Evolutionary conservation across 2,797 vertebrate species (phyloP), one percentile per base, ranked within the genome.

Genomic region (Sebastes iracundus): DNA sequence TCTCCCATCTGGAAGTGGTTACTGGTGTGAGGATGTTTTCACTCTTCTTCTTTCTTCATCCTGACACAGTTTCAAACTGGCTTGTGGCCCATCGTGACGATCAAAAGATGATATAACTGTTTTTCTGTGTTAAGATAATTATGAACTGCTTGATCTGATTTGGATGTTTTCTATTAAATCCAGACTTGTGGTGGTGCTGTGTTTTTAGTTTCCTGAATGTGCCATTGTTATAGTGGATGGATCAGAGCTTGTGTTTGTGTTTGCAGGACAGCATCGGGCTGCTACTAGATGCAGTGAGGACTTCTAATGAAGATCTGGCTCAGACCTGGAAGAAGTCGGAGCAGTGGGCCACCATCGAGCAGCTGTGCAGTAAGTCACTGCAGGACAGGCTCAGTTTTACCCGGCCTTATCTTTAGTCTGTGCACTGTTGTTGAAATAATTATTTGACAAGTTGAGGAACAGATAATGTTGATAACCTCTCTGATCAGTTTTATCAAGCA

Each of bases 331-430:
- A 97, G 92, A 99, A 98, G 87, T 99, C 97, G 0, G 98, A 99
- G 94, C 98, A 99, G 92, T 99, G 99, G 99, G 98, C 98, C 9
- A 99, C 98, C 85, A 98, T 99, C 1, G 98, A 99, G 93, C 98
- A 99, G 92, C 97, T 99, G 62, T 99, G 98, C 93, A 97, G 99
- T 99, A 89, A 97, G 97, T 96, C 58, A 0, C 13, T 0, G 3
- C 22, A 1, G 4, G 2, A 56, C 27, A 4, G 11, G 0, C 22
- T 59, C 28, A 7, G 20, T 7, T 30, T 27, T 1, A 65, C 18
- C 25, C 1, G 33, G n/a, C 12, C 38, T 49, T n/a, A 23, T 68
- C 58, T n/a, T 77, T 2, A 38, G 22, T 32, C n/a, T 66, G 8
- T 20, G 35, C n/a, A 60, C 28, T 30, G 60, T 12, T 32, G 28